phyloP scores from a whole-genome alignment of 2,113 vertebrate species.

The Atlantisia rogersi region DNA sequence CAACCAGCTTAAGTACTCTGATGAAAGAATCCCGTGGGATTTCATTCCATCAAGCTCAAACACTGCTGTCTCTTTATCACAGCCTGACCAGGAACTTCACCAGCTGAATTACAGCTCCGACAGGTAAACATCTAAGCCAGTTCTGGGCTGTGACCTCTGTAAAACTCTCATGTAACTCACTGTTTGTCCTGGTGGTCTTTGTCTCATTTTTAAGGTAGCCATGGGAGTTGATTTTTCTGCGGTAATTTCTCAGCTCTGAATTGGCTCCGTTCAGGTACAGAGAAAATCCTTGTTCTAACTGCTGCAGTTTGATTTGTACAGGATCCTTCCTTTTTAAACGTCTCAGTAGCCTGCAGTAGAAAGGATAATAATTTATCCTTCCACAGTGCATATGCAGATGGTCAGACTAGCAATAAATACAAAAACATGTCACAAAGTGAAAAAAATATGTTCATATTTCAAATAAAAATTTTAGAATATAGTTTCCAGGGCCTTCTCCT shows the following conservation, averaged over 20 bases:
- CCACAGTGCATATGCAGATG: neutral
- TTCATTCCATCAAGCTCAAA: neutral
- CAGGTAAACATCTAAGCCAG: neutral
- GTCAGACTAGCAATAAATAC: neutral
- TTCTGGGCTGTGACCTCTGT: neutral
- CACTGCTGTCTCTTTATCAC: neutral
- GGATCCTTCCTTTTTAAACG: slow-evolving; percentile 83
- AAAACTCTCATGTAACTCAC: slow-evolving; percentile 67
- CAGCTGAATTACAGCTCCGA: neutral
- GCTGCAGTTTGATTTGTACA: slow-evolving; percentile 82
- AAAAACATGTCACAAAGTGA: neutral
- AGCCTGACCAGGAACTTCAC: neutral
- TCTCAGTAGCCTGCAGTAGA: slow-evolving; percentile 80
- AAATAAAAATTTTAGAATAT: neutral
- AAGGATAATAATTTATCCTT: neutral
- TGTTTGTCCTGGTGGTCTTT: slow-evolving; percentile 67
- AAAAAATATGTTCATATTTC: neutral
- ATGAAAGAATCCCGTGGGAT: neutral
- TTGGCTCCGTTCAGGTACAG: slow-evolving; percentile 96
- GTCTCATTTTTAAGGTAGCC: slow-evolving; percentile 45
- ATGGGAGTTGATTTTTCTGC: slow-evolving; percentile 41
- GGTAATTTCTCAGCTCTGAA: slow-evolving; percentile 73
- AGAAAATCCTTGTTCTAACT: slow-evolving; percentile 91
- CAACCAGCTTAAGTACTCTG: neutral
- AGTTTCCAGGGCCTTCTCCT: neutral